Evolutionary conservation across 2,797 vertebrate species (phyloP), one percentile per base, ranked within the genome.

Genomic region (Galaxias olidus): DNA sequence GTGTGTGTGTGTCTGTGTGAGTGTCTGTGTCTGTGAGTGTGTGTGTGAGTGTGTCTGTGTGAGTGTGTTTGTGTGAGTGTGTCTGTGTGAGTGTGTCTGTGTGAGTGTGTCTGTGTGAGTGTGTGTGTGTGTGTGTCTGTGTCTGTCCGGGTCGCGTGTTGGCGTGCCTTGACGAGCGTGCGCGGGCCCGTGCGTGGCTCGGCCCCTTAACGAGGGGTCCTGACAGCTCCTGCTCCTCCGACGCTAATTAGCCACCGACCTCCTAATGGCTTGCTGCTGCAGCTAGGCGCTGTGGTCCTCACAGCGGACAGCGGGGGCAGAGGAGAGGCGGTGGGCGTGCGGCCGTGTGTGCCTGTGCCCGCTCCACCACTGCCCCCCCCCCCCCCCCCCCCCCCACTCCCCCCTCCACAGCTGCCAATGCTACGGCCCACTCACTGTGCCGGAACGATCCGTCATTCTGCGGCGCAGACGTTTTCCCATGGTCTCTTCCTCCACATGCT

Each of bases 171-270:
- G 30, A 6, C 30, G 30, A 30, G 51, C 51, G 18, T 53, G 18
- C 19, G 6, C 10, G 15, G 0, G 2, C 18, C 8, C 51, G 8
- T 17, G n/a, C 30, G 30, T 6, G 41, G 4, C 9, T 8, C 12
- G 18, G 71, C 69, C 57, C 67, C 74, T 76, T 63, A 68, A 47
- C n/a, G 42, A 42, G 51, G 45, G 40, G 13, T 46, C 12, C 10
- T 65, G 66, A 56, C 59, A 56, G 45, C 59, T 17, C 20, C 15
- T 63, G 64, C 61, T 56, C 49, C 63, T 71, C 53, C 68, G 77
- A 74, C 77, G 75, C 72, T 85, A 86, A 89, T 90, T 84, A 83
- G 71, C 70, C 59, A 70, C 55, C 45, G 30, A 65, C 71, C 72
- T 56, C 46, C 63, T 89, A 84, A 88, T 85, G 84, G 73, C 61